Base-by-base conservation (phyloP, 1,140 invertebrate genomes). In the Lerema accius region DNA sequence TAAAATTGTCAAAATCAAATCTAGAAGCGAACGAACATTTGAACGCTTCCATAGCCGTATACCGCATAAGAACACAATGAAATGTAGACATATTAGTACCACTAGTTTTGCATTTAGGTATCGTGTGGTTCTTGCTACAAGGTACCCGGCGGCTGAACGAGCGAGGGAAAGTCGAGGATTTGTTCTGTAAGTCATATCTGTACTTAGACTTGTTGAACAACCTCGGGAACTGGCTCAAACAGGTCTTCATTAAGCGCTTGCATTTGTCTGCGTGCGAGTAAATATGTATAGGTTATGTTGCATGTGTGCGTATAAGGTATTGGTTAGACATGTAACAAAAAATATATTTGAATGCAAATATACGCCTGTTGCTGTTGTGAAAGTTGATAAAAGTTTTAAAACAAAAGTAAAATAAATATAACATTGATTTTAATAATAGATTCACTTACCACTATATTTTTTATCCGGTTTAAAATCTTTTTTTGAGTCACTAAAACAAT, bases 161-260 rank as follows among this genome's bases (percentile, higher is more conserved):
- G 4, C 84, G 71, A 4, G 87, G 87, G 59, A 90, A 90, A 13
- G 87, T 90, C 4, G 78, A 84, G 10, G 80, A 81, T 67, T 87
- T 89, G 67, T 67, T 78, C n/a, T 74, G 71, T 15, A 77, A 32
- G 6, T 85, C 80, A 56, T 80, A 76, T 71, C 77, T 88, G 61
- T 76, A 73, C 65, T 82, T 86, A 40, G 82, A 82, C 65, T 85
- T 89, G 69, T 71, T 62, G 59, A 88, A 86, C 45, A 90, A 67
- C 72, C 77, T 87, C 62, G 87, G 87, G 59, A 90, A 78, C 59
- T 80, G 82, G 60, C 72, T 80, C n/a, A 89, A 50, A 69, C 87
- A 90, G 26, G 76, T 77, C 78, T 86, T 90, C 83, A 90, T 74
- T 65, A 90, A 73, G 71, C 63, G 80, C 78, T 86, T 89, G 77